Evolutionary conservation across 1,140 invertebrate genomes (phyloP), one percentile per base, ranked within the genome.

Genomic region (Aleiodes sp.): DNA sequence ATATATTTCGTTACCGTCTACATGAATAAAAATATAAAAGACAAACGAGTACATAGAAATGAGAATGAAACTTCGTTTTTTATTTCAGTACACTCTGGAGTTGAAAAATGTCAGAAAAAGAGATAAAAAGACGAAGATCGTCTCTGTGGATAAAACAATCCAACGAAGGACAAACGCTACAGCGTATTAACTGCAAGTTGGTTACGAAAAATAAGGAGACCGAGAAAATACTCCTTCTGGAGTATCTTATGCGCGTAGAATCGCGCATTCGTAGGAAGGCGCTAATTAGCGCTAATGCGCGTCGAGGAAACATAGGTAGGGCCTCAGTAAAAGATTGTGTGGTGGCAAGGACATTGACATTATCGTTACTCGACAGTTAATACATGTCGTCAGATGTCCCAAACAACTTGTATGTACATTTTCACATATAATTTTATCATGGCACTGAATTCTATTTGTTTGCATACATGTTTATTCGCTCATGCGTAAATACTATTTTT

Each of bases 321-420:
- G 39, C 70, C 35, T 3, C 46, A 52, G 46, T 33, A 26, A 68
- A 68, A 65, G 65, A 67, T 28, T 29, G n/a, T 19, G 57, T 21
- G 69, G 63, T 46, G 64, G 64, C 69, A 76, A 73, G 72, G 72
- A 70, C 73, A 61, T 73, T 76, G 73, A 76, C 75, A 74, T 75
- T 66, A 70, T 64, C 64, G 41, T 66, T 66, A 56, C 64, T 56
- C 64, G 46, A 66, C 64, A 56, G 46, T 56, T 46, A n/a, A n/a
- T n/a, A 46, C 31, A 56, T 31, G 46, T 56, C 64, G 43, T 56
- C 46, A 41, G 24, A 41, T 43, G 39, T 43, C 24, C n/a, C 37
- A 57, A 31, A 24, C 21, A 16, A 31, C 21, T 65, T 61, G 31
- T 61, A 19, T 52, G 33, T 65, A 52, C 24, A 66, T 19, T 2